Percentiles rank a stretch among this genome's conserved stretches.
Evolutionary conservation across 2,113 vertebrate genomes (phyloP).

Genomic region (Pedionomus torquatus): DNA sequence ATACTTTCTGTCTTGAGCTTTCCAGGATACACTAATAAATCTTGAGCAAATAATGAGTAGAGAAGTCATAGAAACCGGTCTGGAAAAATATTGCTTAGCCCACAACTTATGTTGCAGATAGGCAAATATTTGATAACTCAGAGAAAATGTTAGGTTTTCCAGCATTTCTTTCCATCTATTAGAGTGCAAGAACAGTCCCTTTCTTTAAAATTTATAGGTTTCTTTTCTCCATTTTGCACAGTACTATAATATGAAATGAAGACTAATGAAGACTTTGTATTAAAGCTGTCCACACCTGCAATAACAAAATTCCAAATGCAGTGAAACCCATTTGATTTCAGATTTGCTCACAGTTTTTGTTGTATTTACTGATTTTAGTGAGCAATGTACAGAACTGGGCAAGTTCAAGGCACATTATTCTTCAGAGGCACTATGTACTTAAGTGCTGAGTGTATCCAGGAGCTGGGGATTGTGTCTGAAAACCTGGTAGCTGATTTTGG

Average conservation of each 20-base stretch:
- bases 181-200: neutral
- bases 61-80: neutral
- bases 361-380: neutral
- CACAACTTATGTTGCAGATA: neutral
- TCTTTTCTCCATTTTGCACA: neutral
- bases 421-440: fast-evolving
- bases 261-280: neutral
- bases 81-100: neutral
- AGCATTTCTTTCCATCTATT: neutral
- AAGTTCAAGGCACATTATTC: neutral
- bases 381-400: neutral
- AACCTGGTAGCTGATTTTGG: neutral
- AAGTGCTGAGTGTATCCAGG: neutral
- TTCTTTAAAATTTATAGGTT: neutral
- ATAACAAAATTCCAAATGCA: neutral
- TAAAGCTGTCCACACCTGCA: neutral
- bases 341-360: neutral
- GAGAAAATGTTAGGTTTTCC: neutral
- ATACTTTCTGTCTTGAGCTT: neutral
- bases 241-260: neutral
- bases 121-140: neutral
- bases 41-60: neutral
- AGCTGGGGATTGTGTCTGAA: neutral
- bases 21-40: neutral
- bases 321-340: neutral